phyloP scores from a whole-genome alignment of 2,113 vertebrate genomes.

The Ivindomyrus marchei region DNA sequence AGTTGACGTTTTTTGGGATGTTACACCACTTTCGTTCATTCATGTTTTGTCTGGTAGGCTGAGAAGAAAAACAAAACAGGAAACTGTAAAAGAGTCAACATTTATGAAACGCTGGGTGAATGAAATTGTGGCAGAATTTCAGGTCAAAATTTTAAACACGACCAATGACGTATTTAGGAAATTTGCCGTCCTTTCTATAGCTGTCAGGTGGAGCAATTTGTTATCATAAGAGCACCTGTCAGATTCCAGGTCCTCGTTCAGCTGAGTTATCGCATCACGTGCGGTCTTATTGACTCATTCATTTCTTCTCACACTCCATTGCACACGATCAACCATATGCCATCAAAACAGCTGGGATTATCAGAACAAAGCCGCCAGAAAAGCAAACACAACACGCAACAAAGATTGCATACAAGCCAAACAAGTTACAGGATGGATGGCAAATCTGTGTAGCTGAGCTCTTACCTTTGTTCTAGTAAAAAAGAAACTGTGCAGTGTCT shows the following conservation, averaged over 20 bases:
- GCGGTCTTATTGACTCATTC: neutral
- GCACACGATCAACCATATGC: neutral
- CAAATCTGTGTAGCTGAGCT: neutral
- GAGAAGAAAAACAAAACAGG: neutral
- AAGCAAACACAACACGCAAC: neutral
- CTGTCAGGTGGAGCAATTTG: neutral
- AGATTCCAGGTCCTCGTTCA: neutral
- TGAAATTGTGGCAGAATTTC: neutral
- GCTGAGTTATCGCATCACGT: no score
- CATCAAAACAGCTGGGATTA: neutral
- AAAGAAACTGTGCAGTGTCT: neutral
- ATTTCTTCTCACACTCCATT: neutral
- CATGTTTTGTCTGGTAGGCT: neutral
- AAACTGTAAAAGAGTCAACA: neutral
- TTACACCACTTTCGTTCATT: neutral
- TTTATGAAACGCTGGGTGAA: neutral
- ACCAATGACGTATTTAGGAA: neutral
- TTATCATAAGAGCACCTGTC: neutral
- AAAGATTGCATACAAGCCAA: neutral
- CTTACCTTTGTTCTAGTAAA: neutral
- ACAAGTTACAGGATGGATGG: neutral
- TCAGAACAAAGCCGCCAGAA: neutral
- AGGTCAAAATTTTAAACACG: neutral
- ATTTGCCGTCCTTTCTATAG: neutral
- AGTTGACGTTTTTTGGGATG: neutral